Conservation (phyloP, 2,113 vertebrate species). For the Castor canadensis region DNA sequence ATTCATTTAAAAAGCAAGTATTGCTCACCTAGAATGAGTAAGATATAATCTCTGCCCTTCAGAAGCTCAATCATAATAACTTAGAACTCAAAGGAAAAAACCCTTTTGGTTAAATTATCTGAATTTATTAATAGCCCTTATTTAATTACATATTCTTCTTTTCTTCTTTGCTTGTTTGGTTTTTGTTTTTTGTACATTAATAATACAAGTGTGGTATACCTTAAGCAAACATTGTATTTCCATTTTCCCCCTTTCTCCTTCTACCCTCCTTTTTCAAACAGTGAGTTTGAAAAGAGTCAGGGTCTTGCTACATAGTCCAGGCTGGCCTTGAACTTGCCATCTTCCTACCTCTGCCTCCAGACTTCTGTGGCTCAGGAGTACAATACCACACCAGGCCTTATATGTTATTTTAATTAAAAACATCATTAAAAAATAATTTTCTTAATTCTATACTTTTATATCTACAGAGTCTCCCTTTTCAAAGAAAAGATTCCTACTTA, state of each 20-base stretch:
- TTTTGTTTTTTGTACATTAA: too few species aligned
- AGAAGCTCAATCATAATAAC: background rate
- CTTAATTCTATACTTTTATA: constrained; percentile 16
- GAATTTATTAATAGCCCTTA: background rate
- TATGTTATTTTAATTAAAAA: constrained; percentile 17
- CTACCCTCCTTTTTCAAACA: too few species aligned
- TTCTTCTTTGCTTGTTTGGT: background rate
- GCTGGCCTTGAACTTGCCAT: too few species aligned
- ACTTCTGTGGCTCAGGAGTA: background rate
- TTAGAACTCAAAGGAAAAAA: background rate
- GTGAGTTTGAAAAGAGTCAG: too few species aligned
- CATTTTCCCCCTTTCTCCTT: too few species aligned
- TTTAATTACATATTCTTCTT: constrained; percentile 21
- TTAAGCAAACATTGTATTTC: too few species aligned
- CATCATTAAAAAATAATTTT: constrained; percentile 39
- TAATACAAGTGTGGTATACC: too few species aligned
- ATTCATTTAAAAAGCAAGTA: background rate
- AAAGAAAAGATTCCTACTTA: constrained; percentile 2
- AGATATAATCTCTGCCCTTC: background rate
- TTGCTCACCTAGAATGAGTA: background rate
- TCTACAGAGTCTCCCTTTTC: background rate
- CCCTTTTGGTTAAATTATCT: background rate
- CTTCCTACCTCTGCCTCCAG: background rate
- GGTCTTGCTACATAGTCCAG: background rate
- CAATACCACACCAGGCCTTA: background rate